phyloP scores from a whole-genome alignment of 2,888 invertebrate species.

The Scaptomyza tumidula region DNA sequence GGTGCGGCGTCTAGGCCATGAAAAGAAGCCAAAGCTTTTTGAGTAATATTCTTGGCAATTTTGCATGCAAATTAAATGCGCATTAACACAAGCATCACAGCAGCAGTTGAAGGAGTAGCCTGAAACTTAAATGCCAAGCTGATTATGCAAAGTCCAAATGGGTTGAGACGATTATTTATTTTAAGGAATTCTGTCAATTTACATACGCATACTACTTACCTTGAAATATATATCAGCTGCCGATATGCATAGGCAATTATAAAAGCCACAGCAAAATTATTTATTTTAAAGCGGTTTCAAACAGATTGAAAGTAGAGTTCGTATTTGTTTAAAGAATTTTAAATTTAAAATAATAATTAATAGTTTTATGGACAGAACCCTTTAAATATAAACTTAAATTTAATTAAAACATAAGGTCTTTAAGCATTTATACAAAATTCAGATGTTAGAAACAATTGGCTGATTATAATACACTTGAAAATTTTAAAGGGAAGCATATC shows the following conservation, averaged over 20 bases:
- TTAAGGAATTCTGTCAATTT: conserved; percentile 54
- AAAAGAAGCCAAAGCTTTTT: conserved; percentile 33
- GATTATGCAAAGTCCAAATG: conserved; percentile 68
- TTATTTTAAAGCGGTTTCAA: background rate
- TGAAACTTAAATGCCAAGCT: conserved; percentile 58
- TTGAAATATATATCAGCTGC: conserved; percentile 4
- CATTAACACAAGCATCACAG: conserved; percentile 52
- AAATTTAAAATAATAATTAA: too few species aligned
- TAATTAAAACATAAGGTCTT: too few species aligned
- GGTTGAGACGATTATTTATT: conserved; percentile 46
- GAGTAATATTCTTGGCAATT: conserved; percentile 38
- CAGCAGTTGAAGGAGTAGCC: conserved; percentile 13
- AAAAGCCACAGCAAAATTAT: too few species aligned
- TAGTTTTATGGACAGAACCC: background rate
- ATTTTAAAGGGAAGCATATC: too few species aligned
- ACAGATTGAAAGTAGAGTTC: too few species aligned
- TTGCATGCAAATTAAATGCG: conserved; percentile 72
- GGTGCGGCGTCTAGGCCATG: conserved; percentile 27
- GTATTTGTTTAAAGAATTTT: background rate
- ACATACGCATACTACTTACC: conserved; percentile 51
- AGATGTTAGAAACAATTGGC: too few species aligned
- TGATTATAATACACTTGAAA: too few species aligned
- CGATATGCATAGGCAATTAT: conserved; percentile 18
- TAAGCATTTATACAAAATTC: too few species aligned
- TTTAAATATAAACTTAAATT: too few species aligned